Conservation (phyloP, 1,140 invertebrate species). For the Odontomachus brunneus region DNA sequence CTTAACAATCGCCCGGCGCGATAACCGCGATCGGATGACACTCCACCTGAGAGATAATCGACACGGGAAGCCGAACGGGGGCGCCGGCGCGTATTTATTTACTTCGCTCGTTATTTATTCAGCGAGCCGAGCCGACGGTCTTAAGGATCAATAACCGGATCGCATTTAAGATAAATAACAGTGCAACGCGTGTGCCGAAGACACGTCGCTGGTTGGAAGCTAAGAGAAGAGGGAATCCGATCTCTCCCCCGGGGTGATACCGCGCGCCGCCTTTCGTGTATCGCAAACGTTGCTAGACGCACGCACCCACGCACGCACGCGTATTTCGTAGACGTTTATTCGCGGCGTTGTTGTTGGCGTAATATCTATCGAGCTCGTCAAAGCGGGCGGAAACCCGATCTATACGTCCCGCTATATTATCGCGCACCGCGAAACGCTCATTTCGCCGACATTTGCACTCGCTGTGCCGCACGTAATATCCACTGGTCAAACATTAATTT, state of each 20-base stretch:
- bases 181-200: not conserved
- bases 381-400: not conserved
- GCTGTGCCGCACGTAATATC: too few relatives aligned
- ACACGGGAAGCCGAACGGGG: not conserved
- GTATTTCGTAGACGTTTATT: not conserved
- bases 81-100: slow-evolving; percentile 21
- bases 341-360: not conserved
- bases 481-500: too few relatives aligned
- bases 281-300: too few relatives aligned
- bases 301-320: too few relatives aligned
- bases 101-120: slow-evolving; percentile 32
- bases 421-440: too few relatives aligned
- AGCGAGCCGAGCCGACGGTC: not conserved
- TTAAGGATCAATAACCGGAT: slow-evolving; percentile 47
- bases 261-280: not conserved
- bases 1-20: too few relatives aligned
- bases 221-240: not conserved
- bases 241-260: too few relatives aligned
- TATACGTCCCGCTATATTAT: too few relatives aligned
- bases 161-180: slow-evolving; percentile 44
- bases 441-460: too few relatives aligned
- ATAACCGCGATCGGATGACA: slow-evolving; percentile 5
- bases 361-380: not conserved
- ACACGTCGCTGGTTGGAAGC: too few relatives aligned
- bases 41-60: slow-evolving; percentile 20